These are phyloP conservation scores for Drosophila austrosaltans DNA, from an alignment of 2,888 invertebrate species.

Conservation along the genomic window DNA sequence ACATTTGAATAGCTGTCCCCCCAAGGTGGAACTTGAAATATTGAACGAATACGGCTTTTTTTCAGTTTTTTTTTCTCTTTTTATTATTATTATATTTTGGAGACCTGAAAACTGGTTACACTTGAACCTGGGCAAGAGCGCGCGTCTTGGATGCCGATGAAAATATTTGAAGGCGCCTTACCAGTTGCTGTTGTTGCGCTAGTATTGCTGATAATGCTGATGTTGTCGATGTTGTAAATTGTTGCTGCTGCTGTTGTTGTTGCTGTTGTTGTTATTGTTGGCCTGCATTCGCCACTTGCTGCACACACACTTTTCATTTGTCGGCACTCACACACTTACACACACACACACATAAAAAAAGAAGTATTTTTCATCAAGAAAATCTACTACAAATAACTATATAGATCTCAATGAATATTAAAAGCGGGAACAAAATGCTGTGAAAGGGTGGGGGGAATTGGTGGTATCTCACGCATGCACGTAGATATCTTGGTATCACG, in stretches of 20 bases:
- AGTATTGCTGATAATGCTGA: background rate
- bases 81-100: conserved; percentile 20
- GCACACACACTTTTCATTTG: conserved; percentile 68
- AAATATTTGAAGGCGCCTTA: conserved; percentile 57
- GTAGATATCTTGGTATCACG: conserved; percentile 15
- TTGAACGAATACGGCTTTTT: conserved; percentile 41
- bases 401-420: background rate
- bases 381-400: conserved; percentile 1
- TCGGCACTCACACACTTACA: conserved; percentile 32
- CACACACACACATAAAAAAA: conserved; percentile 26
- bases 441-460: conserved; percentile 7
- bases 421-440: background rate
- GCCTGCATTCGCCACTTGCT: conserved; percentile 70
- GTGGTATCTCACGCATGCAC: conserved; percentile 16
- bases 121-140: conserved; percentile 66
- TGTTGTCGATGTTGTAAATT: conserved; percentile 1
- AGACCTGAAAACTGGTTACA: conserved; percentile 73
- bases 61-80: conserved; percentile 20
- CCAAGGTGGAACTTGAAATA: conserved; percentile 53
- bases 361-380: background rate
- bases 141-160: conserved; percentile 44
- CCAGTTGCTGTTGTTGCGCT: conserved; percentile 36
- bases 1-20: conserved; percentile 58
- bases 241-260: conserved; percentile 12
- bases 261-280: conserved; percentile 46